Evolutionary conservation across 2,888 invertebrate genomes (phyloP), one percentile per base, ranked within the genome.

Genomic region (Aspidiotus rigidus): DNA sequence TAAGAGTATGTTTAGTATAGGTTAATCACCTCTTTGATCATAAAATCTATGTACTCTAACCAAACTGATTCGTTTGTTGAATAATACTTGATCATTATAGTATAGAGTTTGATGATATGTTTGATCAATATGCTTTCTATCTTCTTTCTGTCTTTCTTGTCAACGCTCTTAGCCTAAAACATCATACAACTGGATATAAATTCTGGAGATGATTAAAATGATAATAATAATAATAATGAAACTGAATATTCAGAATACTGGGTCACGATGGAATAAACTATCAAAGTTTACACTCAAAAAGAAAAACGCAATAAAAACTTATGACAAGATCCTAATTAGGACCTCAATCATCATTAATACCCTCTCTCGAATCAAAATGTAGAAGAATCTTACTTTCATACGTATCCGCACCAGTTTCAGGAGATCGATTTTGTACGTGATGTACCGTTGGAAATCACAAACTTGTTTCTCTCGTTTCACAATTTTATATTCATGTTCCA

Each of bases 31-130:
- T 67, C 67, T 59, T 39, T 67, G 16, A 49, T 67, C 67, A 67
- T 67, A 17, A 67, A 67, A 17, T 67, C 67, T 5, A 67, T 67
- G 39, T 67, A 67, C 44, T 60, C 53, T 15, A 59, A 44, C 67
- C 67, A 67, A 39, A 67, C 10, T 15, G 67, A 15, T 10, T n/a
- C 17, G 16, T 67, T 60, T 1, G 67, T 59, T 7, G 67, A 67
- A 13, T 59, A 67, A 60, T 59, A 67, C 15, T 59, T 59, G 7
- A 59, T 57, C 67, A 59, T 67, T 7, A 17, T 49, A 39, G 15
- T 59, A 39, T 67, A 67, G 39, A 67, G 60, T 49, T 67, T 67
- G 16, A 59, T 67, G 10, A 59, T 59, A 60, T 67, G 67, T 28
- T 49, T 60, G 16, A 67, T 49, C 49, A 67, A 39, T 60, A 67